These are phyloP conservation scores for Platygyra sinensis DNA, from an alignment of 64 coral and sea anemone genomes.

Conservation along the genomic window DNA sequence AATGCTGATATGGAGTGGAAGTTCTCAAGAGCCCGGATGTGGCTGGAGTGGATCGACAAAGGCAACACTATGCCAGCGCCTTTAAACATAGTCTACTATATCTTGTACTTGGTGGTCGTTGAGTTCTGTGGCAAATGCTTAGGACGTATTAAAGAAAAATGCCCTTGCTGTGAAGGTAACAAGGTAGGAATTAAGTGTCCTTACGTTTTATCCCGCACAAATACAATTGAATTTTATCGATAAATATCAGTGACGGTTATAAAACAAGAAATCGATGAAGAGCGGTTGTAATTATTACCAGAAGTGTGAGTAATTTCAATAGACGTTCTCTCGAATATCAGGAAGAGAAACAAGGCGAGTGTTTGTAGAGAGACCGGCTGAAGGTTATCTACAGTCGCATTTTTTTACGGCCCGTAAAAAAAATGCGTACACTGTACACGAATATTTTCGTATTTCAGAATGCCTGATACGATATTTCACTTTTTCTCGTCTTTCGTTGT, in stretches of 20 bases:
- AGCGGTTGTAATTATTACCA: no score
- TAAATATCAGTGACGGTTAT: neutral
- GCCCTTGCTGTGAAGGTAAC: neutral
- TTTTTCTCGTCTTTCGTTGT: no score
- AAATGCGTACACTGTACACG: no score
- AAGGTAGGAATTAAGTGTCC: neutral
- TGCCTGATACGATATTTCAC: no score
- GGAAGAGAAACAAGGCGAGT: no score
- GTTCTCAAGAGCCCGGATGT: constrained; percentile 29
- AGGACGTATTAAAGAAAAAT: neutral
- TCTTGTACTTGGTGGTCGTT: neutral
- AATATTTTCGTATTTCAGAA: no score
- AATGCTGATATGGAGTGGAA: constrained; percentile 1
- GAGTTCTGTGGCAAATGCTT: neutral
- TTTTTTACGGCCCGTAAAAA: no score
- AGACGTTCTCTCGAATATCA: no score
- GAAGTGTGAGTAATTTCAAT: no score
- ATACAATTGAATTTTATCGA: neutral
- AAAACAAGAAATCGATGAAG: no score
- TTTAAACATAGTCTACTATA: neutral
- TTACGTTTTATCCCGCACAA: neutral
- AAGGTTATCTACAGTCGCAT: no score
- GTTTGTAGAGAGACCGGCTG: no score
- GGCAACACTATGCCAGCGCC: constrained; percentile 24
- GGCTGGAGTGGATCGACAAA: constrained; percentile 45